Conservation (phyloP, 2,113 vertebrate species). For the Hydropotes inermis region DNA sequence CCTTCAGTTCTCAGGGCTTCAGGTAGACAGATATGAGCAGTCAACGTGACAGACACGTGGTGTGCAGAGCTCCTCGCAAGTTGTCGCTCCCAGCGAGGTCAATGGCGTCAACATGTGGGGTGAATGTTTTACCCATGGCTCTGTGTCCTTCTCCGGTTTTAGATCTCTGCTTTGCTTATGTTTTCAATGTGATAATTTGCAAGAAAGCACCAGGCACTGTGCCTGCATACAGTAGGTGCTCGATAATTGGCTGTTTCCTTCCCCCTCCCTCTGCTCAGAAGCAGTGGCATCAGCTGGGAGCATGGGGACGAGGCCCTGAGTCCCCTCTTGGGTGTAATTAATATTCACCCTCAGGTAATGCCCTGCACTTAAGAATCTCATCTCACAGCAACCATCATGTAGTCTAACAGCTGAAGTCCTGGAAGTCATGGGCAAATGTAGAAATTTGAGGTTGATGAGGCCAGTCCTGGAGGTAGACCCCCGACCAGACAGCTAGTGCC, state of each 20-base stretch:
- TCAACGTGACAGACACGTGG: accelerated
- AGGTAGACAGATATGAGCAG: background rate
- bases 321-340: background rate
- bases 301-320: background rate
- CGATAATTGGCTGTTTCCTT: background rate
- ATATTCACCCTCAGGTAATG: background rate
- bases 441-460: background rate
- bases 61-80: background rate
- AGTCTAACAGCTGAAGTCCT: background rate
- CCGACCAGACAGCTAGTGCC: background rate
- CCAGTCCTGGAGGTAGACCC: background rate
- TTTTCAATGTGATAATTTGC: background rate
- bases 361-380: background rate
- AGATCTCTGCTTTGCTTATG: background rate
- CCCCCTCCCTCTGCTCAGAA: background rate
- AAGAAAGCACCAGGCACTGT: background rate
- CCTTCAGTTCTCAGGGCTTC: background rate
- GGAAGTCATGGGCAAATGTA: background rate
- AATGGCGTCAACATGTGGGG: too few species aligned
- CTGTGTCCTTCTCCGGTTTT: background rate
- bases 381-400: background rate
- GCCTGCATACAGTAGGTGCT: background rate
- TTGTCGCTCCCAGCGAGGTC: too few species aligned
- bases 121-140: background rate
- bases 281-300: background rate